Evolutionary conservation across 2,888 invertebrate genomes (phyloP).

Genomic region (Anagyrus pseudococci): DNA sequence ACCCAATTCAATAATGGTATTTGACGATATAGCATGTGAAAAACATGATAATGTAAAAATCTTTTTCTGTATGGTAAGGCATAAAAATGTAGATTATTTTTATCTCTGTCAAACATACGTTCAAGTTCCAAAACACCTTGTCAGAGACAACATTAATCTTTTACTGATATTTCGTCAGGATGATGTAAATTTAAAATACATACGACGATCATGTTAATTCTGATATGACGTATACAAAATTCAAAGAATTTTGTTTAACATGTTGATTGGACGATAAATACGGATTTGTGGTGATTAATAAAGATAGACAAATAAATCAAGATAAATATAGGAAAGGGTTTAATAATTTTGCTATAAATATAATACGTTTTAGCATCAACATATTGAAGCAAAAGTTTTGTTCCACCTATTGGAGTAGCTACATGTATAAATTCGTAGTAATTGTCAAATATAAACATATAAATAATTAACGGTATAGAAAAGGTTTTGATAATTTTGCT

Average conservation of each 20-base stretch:
- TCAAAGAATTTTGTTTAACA: constrained; percentile 47
- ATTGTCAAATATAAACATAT: too few species aligned
- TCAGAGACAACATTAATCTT: constrained; percentile 55
- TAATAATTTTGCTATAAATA: constrained; percentile 39
- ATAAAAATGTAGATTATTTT: background rate
- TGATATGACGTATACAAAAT: constrained; percentile 41
- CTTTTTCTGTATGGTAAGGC: constrained; percentile 4
- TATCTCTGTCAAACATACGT: constrained; percentile 51
- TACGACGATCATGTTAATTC: constrained; percentile 42
- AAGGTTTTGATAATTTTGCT: too few species aligned
- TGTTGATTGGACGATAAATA: constrained; percentile 49
- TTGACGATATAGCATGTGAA: constrained; percentile 55
- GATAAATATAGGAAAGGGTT: constrained; percentile 51
- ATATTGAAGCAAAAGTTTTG: too few species aligned
- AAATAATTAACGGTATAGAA: too few species aligned
- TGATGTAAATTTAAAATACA: constrained; percentile 50
- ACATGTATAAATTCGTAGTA: too few species aligned
- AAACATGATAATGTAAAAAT: constrained; percentile 38
- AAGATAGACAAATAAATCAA: constrained; percentile 44
- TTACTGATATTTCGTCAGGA: constrained; percentile 56
- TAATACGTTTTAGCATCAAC: too few species aligned
- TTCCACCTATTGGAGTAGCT: too few species aligned
- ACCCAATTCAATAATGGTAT: constrained; percentile 49
- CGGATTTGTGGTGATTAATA: constrained; percentile 48
- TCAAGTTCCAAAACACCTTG: constrained; percentile 53